Base-by-base conservation (phyloP, 2,113 vertebrate species). In the Probosciger aterrimus region DNA sequence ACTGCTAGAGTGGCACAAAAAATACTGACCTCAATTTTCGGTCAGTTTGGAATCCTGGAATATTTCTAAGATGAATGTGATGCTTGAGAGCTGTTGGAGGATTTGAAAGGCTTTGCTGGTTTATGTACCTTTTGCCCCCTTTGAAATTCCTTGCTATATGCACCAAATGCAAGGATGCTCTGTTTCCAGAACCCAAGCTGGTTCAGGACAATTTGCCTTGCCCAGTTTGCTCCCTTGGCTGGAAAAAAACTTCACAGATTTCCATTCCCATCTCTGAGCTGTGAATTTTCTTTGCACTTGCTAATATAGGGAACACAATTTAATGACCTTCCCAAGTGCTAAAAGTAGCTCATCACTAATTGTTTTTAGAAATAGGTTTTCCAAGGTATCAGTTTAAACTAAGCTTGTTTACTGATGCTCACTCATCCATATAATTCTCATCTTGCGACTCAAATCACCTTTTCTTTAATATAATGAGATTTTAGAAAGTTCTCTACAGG, bases 401-500 rank as follows among this genome's bases (percentile, higher is more conserved):
- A 74, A 96, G 64, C 87, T 84, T 95, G 88, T 96, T 97, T 92
- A 77, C 82, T 52, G 74, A 75, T 91, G 94, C 47, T 88, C 86
- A 41, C 81, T 96, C 92, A 96, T 62, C 95, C 69, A 5, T 73
- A 71, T 84, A 93, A 93, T 89, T 94, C 88, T 57, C 86, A 77
- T 80, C 73, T 79, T 75, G 63, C 86, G 57, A 70, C 62, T 86
- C 37, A 96, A 96, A 93, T 82, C 11, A 41, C 74, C 88, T 95
- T 82, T 95, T 94, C 86, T 95, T 81, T 39, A 31, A 71, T 57
- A 30, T 77, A 95, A 87, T 81, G 91, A 88, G 88, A 22, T 53
- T 83, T 92, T 25, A 76, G 64, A 47, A 77, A 93, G 60, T 78
- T 62, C 79, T 95, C 74, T 27, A 16, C 1, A 62, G 55, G 79